Percentiles rank a stretch among this genome's conserved stretches.
Conservation (phyloP, 2,797 vertebrate species). For the Onychomys leucogaster region DNA sequence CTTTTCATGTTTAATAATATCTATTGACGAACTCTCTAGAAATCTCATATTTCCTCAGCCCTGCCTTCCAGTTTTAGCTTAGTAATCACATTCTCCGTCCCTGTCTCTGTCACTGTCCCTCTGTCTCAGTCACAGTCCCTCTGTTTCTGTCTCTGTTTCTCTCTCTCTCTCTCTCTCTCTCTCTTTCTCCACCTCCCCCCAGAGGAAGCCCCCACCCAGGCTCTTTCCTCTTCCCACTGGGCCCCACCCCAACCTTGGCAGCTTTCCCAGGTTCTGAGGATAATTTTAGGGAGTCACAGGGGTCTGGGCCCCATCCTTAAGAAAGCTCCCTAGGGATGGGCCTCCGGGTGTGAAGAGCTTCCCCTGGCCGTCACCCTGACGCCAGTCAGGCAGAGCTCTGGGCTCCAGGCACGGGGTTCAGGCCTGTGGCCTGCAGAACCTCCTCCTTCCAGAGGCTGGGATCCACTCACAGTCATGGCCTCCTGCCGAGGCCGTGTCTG, state of each 20-base stretch:
- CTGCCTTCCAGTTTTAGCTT: not conserved
- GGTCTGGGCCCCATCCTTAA: conserved; percentile 11
- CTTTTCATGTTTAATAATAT: not conserved
- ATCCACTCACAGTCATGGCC: not conserved
- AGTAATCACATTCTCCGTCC: not conserved
- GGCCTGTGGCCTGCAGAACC: conserved; percentile 61
- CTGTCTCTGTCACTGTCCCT: not conserved
- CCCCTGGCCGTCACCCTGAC: not conserved
- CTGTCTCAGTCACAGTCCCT: too few relatives aligned
- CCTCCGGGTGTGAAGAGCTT: not conserved
- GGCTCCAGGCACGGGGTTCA: not conserved
- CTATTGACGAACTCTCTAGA: not conserved
- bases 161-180: not conserved
- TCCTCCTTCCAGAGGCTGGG: not conserved
- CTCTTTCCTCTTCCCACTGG: not conserved
- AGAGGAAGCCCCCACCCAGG: not conserved
- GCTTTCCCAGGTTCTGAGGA: not conserved
- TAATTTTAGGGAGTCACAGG: not conserved
- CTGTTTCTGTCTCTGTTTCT: not conserved
- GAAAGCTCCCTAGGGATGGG: not conserved
- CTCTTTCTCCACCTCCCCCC: too few relatives aligned
- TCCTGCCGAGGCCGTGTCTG: not conserved
- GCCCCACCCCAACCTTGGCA: not conserved
- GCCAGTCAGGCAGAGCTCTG: conserved; percentile 42
- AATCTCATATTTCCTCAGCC: not conserved